Conservation (phyloP, 2,113 vertebrate genomes). For the Trematomus loennbergii region DNA sequence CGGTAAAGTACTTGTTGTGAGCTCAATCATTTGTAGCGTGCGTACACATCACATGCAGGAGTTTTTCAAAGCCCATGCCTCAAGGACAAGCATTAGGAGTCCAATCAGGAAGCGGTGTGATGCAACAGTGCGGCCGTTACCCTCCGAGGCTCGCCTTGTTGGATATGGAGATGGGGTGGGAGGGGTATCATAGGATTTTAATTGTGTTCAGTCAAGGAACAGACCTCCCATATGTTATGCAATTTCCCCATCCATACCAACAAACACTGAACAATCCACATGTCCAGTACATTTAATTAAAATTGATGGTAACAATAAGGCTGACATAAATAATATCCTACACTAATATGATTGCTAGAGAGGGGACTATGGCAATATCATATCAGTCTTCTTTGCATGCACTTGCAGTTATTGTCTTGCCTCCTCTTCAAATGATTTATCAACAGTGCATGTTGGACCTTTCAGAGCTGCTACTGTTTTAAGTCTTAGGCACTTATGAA, state of each 20-base stretch:
- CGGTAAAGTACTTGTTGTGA: slow-evolving; percentile 23
- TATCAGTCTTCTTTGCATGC: neutral
- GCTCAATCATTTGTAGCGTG: slow-evolving; percentile 36
- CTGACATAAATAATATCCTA: neutral
- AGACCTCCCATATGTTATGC: slow-evolving; percentile 28
- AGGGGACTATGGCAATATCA: neutral
- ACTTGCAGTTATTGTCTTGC: neutral
- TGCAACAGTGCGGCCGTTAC: slow-evolving; percentile 30
- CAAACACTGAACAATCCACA: neutral
- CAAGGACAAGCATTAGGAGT: slow-evolving; percentile 58
- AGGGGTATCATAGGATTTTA: slow-evolving; percentile 56
- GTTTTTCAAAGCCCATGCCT: slow-evolving; percentile 33
- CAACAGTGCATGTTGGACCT: neutral
- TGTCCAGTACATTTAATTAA: neutral
- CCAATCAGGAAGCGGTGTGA: slow-evolving; percentile 44
- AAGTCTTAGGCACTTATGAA: neutral
- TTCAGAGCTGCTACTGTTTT: neutral
- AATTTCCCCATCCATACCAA: neutral
- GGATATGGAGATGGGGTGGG: slow-evolving; percentile 59
- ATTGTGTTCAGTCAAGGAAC: slow-evolving; percentile 60
- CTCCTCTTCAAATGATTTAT: neutral
- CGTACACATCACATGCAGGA: slow-evolving; percentile 1
- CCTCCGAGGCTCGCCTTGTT: slow-evolving; percentile 40
- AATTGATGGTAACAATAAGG: neutral
- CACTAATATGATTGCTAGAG: neutral